Conservation (phyloP, 2,888 invertebrate genomes). For the Microctonus brassicae region DNA sequence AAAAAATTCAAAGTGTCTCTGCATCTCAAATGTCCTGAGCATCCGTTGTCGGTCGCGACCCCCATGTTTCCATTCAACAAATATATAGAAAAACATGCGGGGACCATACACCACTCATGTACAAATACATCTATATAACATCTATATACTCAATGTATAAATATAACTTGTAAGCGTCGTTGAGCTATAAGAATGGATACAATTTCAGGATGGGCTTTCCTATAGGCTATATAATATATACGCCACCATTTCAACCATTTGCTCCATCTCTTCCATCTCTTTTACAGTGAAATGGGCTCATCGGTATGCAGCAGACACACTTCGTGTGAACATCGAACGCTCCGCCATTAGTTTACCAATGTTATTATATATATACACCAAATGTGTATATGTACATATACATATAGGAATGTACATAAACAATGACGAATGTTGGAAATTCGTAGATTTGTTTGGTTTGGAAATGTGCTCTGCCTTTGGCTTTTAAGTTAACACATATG, state of each 20-base stretch:
- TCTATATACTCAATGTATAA: not conserved
- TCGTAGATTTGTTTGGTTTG: not conserved
- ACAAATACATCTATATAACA: not conserved
- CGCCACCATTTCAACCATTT: not conserved
- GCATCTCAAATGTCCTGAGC: conserved; percentile 34
- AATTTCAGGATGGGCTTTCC: conserved; percentile 21
- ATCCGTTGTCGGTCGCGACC: conserved; percentile 30
- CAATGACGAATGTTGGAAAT: conserved; percentile 15
- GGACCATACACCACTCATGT: no score
- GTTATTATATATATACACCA: not conserved
- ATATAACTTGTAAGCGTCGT: conserved; percentile 15
- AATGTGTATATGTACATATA: not conserved
- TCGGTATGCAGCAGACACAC: conserved; percentile 21
- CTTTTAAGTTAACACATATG: not conserved
- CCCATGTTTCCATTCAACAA: conserved; percentile 23
- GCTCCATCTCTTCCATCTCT: conserved; percentile 6
- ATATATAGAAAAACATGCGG: conserved; percentile 17
- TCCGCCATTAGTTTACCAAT: conserved; percentile 5
- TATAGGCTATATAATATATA: not conserved
- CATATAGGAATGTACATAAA: not conserved
- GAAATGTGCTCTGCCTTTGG: not conserved
- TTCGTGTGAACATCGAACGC: not conserved
- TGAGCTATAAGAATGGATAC: conserved; percentile 24
- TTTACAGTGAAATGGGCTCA: conserved; percentile 12
- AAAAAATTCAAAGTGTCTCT: conserved; percentile 9